Evolutionary conservation across 2,113 vertebrate genomes (phyloP), one percentile per base, ranked within the genome.

Genomic region (Steatornis caripensis): DNA sequence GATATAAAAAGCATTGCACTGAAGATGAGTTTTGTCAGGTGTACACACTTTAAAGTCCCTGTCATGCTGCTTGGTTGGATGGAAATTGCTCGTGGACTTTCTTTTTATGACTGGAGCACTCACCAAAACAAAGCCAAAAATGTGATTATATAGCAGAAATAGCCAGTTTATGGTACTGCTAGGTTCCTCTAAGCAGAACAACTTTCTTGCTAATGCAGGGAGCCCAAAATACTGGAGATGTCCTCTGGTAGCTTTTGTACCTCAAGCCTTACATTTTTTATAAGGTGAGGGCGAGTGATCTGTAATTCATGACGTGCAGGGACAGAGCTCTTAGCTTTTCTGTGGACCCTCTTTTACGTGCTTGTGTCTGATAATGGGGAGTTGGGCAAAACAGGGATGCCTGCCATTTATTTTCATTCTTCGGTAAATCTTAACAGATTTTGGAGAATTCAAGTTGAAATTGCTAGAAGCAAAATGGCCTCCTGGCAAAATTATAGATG

Each of bases 1-100:
- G 18, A 32, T 84, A 76, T 84, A 81, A 91, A 95, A 91, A 84
- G 48, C 48, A 17, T 66, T 84, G 36, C 36, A 64, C 51, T 55
- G 43, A 58, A 58, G 43, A 58, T 43, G 30, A 75, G 16, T 58
- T 87, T 79, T 93, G 16, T 37, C 69, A 87, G 30, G 43, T 54
- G 58, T 23, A 45, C 18, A 27, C 20, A 11, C 1, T 34, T 82
- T 76, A 24, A 92, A 61, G 54, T 60, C n/a, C 23, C 20, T 41
- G 8, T 54, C 29, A 21, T 15, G 39, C 60, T 82, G 26, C 30
- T 89, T 70, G 71, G 39, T 66, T 75, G 43, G 34, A 39, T 71
- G 72, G 32, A 49, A 24, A 68, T 91, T 91, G 36, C 64, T 84
- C n/a, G 3, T 78, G 46, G 36, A 12, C 62, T 92, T 84, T 48